Percentiles rank a stretch among this genome's conserved stretches.
Conservation (phyloP, 1,140 invertebrate genomes). For the Cotesia glomerata region DNA sequence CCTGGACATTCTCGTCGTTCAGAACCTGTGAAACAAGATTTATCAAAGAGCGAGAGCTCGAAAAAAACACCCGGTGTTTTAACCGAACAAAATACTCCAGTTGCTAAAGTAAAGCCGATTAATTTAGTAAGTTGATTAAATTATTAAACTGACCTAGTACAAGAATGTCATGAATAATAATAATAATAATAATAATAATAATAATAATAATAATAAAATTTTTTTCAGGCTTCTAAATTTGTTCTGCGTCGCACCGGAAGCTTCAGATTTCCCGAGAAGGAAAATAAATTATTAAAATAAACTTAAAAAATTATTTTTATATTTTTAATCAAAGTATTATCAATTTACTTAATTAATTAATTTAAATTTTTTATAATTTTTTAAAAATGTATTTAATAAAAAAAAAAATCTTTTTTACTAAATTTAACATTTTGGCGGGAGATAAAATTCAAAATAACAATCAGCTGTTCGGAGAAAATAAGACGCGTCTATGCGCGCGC, state of each 20-base stretch:
- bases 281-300: conserved; percentile 31
- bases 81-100: conserved; percentile 38
- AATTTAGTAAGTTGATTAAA: conserved; percentile 40
- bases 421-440: neutral
- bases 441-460: neutral
- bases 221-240: conserved; percentile 38
- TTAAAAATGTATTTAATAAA: neutral
- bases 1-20: neutral
- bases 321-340: neutral
- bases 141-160: neutral
- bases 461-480: neutral
- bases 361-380: neutral
- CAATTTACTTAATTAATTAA: neutral
- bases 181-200: no score
- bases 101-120: conserved; percentile 39
- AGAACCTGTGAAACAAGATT: neutral
- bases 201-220: no score
- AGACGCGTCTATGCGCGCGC: neutral
- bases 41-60: neutral
- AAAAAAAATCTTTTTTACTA: neutral
- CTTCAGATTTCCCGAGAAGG: conserved; percentile 35
- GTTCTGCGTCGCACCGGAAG: conserved; percentile 24
- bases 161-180: conserved; percentile 5
- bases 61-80: conserved; percentile 36
- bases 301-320: neutral